Evolutionary conservation across 2,113 vertebrate genomes (phyloP).

Genomic region (Puntigrus tetrazona): DNA sequence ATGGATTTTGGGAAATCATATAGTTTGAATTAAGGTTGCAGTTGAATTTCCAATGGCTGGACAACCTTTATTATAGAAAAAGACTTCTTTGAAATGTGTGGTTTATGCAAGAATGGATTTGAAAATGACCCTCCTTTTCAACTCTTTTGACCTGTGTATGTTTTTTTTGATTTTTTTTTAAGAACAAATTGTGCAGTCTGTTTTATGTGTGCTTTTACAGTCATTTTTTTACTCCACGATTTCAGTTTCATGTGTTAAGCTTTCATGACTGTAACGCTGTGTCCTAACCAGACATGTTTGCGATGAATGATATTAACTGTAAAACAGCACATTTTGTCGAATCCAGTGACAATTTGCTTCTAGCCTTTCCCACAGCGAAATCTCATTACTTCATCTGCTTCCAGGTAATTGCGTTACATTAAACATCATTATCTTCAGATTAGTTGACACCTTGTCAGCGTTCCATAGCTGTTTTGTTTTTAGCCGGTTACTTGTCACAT

Average conservation of each 20-base stretch:
- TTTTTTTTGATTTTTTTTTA: background rate
- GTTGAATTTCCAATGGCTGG: slow-evolving; percentile 5
- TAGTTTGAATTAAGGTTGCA: slow-evolving; percentile 4
- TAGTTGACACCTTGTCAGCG: no score
- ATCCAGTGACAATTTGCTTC: background rate
- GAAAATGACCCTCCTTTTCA: slow-evolving; percentile 20
- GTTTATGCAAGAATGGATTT: background rate
- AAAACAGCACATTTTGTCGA: background rate
- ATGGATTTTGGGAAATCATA: slow-evolving; percentile 32
- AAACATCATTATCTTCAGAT: no score
- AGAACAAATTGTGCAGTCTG: background rate
- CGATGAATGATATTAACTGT: background rate
- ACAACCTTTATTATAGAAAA: background rate
- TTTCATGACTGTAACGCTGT: background rate
- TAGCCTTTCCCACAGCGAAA: background rate
- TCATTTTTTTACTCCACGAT: background rate
- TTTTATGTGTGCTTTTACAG: background rate
- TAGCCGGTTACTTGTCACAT: no score
- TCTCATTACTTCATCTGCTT: background rate
- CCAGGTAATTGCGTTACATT: background rate
- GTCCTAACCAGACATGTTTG: background rate
- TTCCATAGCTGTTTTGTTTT: no score
- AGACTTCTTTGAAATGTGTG: slow-evolving; percentile 19
- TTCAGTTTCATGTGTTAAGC: background rate
- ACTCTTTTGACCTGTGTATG: slow-evolving; percentile 21